Evolutionary conservation across 1,140 invertebrate genomes (phyloP).

Genomic region (Drosophila dunni): DNA sequence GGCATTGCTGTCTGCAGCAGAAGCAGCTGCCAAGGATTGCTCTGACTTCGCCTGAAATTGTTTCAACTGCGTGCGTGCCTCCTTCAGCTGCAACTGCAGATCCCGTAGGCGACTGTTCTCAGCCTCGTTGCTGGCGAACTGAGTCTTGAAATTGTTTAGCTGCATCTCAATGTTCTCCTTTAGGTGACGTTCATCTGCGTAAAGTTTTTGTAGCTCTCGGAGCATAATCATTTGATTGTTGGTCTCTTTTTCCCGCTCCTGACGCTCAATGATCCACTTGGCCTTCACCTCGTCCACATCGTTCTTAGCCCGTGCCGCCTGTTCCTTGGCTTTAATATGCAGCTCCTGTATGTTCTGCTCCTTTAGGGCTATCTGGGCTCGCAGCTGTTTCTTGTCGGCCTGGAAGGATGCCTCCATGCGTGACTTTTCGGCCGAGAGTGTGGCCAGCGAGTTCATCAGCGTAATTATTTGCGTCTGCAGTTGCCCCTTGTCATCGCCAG

Average conservation of each 20-base stretch:
- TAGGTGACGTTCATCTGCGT: slow-evolving; percentile 87
- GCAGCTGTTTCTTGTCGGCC: slow-evolving; percentile 90
- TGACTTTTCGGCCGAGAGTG: slow-evolving; percentile 92
- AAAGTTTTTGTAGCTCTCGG: slow-evolving; percentile 88
- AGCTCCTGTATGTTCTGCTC: slow-evolving; percentile 88
- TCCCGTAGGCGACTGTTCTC: slow-evolving; percentile 81
- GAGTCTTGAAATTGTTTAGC: slow-evolving; percentile 85
- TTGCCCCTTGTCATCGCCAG: slow-evolving; percentile 66
- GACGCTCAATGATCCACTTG: slow-evolving; percentile 90
- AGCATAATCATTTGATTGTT: slow-evolving; percentile 89
- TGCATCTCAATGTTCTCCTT: slow-evolving; percentile 88
- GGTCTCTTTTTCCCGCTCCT: slow-evolving; percentile 92
- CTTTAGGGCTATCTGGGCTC: slow-evolving; percentile 89
- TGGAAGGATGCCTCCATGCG: slow-evolving; percentile 93
- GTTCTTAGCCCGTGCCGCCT: slow-evolving; percentile 86
- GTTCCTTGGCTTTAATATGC: slow-evolving; percentile 87
- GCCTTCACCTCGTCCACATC: slow-evolving; percentile 90
- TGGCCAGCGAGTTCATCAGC: slow-evolving; percentile 90
- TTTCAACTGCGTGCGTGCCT: slow-evolving; percentile 88
- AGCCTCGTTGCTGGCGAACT: slow-evolving; percentile 77
- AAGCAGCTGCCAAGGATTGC: slow-evolving; percentile 20
- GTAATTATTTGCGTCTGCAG: slow-evolving; percentile 86
- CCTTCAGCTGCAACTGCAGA: slow-evolving; percentile 88
- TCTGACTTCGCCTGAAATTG: slow-evolving; percentile 84
- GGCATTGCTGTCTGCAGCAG: slow-evolving; percentile 85